phyloP scores from a whole-genome alignment of 2,113 vertebrate species.

The Pomatostomus ruficeps region DNA sequence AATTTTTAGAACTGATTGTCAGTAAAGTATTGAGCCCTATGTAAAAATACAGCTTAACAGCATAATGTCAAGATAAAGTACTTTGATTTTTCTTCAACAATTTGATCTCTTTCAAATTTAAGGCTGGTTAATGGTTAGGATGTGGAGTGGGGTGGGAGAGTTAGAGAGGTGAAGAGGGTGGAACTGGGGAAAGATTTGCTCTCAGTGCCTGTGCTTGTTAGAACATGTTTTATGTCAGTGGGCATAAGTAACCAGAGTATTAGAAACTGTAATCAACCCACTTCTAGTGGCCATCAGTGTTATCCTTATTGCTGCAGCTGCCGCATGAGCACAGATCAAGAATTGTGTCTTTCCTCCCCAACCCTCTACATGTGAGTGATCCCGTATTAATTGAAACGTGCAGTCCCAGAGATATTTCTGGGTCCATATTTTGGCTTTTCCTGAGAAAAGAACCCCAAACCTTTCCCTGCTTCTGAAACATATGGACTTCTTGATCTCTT shows the following conservation, averaged over 20 bases:
- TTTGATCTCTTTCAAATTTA: background rate
- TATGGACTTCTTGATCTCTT: background rate
- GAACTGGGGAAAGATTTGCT: background rate
- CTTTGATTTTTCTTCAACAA: background rate
- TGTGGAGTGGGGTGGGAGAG: accelerated
- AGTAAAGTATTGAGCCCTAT: background rate
- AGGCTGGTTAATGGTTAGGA: background rate
- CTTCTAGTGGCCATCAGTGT: background rate
- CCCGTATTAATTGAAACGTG: accelerated
- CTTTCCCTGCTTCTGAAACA: background rate
- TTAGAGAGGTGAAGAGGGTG: background rate
- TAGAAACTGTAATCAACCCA: background rate
- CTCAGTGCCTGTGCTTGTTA: background rate
- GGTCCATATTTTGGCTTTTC: accelerated
- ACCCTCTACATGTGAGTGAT: background rate
- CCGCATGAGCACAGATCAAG: background rate
- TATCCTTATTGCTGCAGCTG: background rate
- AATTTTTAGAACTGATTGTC: background rate
- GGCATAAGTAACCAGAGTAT: accelerated
- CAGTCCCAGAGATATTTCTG: background rate
- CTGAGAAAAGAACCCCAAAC: accelerated
- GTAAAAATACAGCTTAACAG: background rate
- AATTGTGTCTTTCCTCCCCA: background rate
- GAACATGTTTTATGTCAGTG: background rate
- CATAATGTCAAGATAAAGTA: background rate